Percentiles rank a stretch among this genome's conserved stretches.
Evolutionary conservation across 1,140 invertebrate species (phyloP).

Genomic region (Apis laboriosa): DNA sequence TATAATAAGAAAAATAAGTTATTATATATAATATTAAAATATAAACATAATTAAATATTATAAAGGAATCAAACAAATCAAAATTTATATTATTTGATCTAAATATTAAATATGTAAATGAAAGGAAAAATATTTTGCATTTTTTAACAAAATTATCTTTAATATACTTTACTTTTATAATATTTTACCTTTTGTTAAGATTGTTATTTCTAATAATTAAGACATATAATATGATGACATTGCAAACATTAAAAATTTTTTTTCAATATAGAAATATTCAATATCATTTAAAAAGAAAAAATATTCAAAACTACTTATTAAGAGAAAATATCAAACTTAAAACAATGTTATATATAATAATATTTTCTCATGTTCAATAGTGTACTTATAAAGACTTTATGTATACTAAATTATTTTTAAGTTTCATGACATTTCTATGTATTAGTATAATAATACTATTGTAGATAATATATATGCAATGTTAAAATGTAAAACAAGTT

Average conservation of each 20-base stretch:
- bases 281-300: not conserved
- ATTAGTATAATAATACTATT: conserved; percentile 23
- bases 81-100: not conserved
- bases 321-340: not conserved
- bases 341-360: not conserved
- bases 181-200: not conserved
- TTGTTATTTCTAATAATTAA: not conserved
- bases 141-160: not conserved
- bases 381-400: conserved; percentile 13
- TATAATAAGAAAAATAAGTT: not conserved
- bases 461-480: conserved; percentile 26
- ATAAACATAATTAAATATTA: not conserved
- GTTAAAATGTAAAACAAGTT: not conserved
- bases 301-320: not conserved
- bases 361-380: conserved; percentile 7
- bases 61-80: not conserved
- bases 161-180: not conserved
- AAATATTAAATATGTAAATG: not conserved
- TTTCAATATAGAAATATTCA: too few relatives aligned
- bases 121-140: not conserved
- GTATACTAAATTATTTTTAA: conserved; percentile 9
- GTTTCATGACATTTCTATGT: conserved; percentile 16
- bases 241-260: not conserved
- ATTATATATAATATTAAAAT: conserved; percentile 3
- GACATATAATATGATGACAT: not conserved